Percentiles rank a stretch among this genome's conserved stretches.
Conservation (phyloP, 1,140 invertebrate genomes). For the Drosophila sechellia region DNA sequence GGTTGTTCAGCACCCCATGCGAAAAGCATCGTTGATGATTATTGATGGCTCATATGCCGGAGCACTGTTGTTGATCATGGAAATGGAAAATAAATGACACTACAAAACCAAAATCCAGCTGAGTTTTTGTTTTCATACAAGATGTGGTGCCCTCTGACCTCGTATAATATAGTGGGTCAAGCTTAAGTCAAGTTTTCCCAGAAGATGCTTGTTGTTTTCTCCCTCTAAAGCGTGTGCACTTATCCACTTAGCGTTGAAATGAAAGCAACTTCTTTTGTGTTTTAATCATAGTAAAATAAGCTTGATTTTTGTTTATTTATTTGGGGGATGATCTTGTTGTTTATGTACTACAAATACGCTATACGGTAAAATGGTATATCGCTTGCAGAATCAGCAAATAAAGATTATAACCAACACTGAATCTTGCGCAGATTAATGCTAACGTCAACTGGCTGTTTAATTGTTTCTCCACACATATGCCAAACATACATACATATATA, state of each 20-base stretch:
- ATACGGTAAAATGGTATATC: slow-evolving; percentile 75
- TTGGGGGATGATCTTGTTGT: slow-evolving; percentile 25
- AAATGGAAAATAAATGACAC: slow-evolving; percentile 36
- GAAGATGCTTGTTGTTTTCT: not conserved
- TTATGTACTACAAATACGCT: slow-evolving; percentile 76
- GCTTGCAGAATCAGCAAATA: slow-evolving; percentile 61
- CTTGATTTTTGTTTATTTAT: slow-evolving; percentile 29
- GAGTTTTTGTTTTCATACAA: too few species aligned
- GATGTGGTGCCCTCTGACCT: not conserved
- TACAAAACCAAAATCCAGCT: not conserved
- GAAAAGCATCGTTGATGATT: slow-evolving; percentile 11
- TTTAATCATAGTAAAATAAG: slow-evolving; percentile 48
- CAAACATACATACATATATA: slow-evolving; percentile 28
- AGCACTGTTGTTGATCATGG: slow-evolving; percentile 37
- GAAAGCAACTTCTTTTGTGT: too few species aligned
- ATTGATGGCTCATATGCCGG: slow-evolving; percentile 1
- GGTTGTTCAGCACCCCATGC: slow-evolving; percentile 19
- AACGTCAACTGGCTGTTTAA: slow-evolving; percentile 40
- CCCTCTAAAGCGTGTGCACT: slow-evolving; percentile 1
- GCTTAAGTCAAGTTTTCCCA: not conserved
- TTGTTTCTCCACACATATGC: slow-evolving; percentile 22
- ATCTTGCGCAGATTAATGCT: slow-evolving; percentile 27
- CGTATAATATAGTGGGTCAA: not conserved
- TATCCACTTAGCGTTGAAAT: too few species aligned
- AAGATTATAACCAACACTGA: slow-evolving; percentile 42